These are phyloP conservation scores for Propithecus deckenii DNA, from an alignment of 2,797 vertebrate genomes.

Conservation along the genomic window DNA sequence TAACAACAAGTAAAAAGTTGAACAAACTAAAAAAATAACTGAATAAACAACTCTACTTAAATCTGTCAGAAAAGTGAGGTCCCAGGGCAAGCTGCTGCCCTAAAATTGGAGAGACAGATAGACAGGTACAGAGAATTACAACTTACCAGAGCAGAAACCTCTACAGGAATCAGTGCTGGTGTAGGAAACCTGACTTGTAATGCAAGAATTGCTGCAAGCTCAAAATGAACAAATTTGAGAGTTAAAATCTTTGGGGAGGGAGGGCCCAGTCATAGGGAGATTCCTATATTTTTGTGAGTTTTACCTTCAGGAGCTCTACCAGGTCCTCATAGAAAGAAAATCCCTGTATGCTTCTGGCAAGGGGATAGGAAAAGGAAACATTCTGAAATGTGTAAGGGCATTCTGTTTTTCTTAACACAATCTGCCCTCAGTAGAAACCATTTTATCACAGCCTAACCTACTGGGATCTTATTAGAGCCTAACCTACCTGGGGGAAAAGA, in stretches of 20 bases:
- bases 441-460: not conserved
- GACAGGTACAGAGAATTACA: not conserved
- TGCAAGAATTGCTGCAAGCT: not conserved
- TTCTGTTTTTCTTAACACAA: not conserved
- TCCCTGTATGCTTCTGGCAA: not conserved
- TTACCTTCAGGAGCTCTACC: not conserved
- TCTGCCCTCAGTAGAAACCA: not conserved
- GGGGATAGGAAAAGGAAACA: not conserved
- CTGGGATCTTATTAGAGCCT: not conserved
- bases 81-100: not conserved
- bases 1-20: not conserved
- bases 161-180: not conserved
- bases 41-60: not conserved
- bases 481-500: not conserved
- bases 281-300: not conserved
- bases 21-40: not conserved
- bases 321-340: not conserved
- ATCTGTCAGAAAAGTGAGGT: not conserved
- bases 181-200: not conserved
- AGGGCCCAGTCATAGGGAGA: too few relatives aligned
- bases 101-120: not conserved
- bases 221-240: not conserved
- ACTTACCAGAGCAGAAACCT: not conserved
- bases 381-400: not conserved
- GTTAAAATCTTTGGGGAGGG: not conserved